Conservation (phyloP, 2,113 vertebrate genomes). For the Gasterosteus aculeatus region DNA sequence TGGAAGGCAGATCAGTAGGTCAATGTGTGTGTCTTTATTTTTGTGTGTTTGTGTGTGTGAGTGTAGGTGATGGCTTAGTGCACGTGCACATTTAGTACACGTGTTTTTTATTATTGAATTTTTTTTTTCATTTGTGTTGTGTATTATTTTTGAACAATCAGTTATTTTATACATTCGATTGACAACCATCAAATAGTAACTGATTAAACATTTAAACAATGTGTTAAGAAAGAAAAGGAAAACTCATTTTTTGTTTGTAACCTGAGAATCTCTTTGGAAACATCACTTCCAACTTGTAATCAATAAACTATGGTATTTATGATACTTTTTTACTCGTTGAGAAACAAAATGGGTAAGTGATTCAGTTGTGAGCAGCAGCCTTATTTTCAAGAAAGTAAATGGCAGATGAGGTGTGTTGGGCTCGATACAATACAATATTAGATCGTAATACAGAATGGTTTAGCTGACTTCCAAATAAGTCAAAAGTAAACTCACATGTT, state of each 20-base stretch:
- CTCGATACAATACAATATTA: not conserved
- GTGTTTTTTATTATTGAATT: not conserved
- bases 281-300: not conserved
- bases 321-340: not conserved
- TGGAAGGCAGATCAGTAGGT: conserved; percentile 83
- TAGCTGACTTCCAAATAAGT: not conserved
- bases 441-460: not conserved
- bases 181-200: not conserved
- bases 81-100: not conserved
- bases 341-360: not conserved
- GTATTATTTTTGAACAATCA: not conserved
- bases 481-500: not conserved
- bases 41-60: not conserved
- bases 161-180: not conserved
- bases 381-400: not conserved
- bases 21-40: conserved; percentile 51
- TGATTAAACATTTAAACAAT: not conserved
- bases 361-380: not conserved
- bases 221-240: not conserved
- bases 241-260: not conserved
- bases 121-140: not conserved
- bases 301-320: not conserved
- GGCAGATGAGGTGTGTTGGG: not conserved
- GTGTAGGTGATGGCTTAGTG: not conserved
- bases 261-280: not conserved